These are phyloP conservation scores for Coelopa pilipes DNA, from an alignment of 2,888 invertebrate genomes.

Conservation along the genomic window DNA sequence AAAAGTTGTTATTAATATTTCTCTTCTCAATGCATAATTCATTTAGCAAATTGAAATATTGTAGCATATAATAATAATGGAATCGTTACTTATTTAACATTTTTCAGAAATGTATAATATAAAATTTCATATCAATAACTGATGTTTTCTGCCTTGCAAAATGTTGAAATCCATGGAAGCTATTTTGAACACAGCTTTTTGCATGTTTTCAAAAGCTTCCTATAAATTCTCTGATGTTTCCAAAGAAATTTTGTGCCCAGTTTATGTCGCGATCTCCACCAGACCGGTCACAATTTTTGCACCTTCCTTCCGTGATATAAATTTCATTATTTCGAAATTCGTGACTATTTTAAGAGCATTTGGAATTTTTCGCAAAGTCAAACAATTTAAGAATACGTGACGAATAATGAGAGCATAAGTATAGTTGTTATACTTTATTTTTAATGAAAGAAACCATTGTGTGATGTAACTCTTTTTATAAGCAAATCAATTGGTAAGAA, in stretches of 20 bases:
- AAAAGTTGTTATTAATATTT: too few relatives aligned
- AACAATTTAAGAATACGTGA: too few relatives aligned
- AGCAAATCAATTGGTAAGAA: neutral
- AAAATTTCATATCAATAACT: neutral
- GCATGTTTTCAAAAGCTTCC: constrained; percentile 5
- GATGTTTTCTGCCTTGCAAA: neutral
- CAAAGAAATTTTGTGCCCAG: neutral
- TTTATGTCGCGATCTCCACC: constrained; percentile 17
- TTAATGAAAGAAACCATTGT: neutral
- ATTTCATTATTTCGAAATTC: too few relatives aligned
- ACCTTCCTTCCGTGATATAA: too few relatives aligned
- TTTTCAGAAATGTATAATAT: neutral
- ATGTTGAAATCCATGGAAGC: neutral
- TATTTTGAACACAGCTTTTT: neutral
- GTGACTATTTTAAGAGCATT: too few relatives aligned
- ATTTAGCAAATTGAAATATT: too few relatives aligned
- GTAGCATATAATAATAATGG: neutral
- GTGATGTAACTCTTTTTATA: constrained; percentile 20
- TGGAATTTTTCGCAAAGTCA: too few relatives aligned
- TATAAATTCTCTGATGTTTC: constrained; percentile 2
- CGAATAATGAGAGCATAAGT: too few relatives aligned
- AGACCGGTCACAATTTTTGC: neutral
- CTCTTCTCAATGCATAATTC: too few relatives aligned
- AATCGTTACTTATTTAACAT: neutral
- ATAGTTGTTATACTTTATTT: too few relatives aligned